These are phyloP conservation scores for Seira musarum DNA, from an alignment of 2,888 invertebrate species.

Conservation along the genomic window DNA sequence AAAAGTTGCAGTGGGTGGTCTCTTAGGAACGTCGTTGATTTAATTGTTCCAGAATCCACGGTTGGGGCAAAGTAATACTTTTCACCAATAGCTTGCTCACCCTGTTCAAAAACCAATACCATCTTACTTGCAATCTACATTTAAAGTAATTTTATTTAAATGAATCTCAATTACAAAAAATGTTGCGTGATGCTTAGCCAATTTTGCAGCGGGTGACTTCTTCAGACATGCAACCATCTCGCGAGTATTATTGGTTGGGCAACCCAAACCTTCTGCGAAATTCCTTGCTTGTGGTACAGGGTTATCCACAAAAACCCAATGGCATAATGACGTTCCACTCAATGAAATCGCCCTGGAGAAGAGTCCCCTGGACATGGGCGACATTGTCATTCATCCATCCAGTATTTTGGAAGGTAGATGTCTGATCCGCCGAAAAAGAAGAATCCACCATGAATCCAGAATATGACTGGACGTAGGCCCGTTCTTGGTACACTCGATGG, in stretches of 20 bases:
- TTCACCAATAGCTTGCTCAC: too few species aligned
- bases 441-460: not conserved
- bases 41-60: not conserved
- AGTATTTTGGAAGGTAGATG: not conserved
- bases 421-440: not conserved
- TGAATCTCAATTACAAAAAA: not conserved
- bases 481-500: too few species aligned
- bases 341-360: constrained; percentile 15
- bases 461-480: too few species aligned
- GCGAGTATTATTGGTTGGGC: not conserved
- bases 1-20: not conserved
- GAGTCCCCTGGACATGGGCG: not conserved
- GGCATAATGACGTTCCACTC: not conserved
- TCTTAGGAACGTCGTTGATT: not conserved
- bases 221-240: constrained; percentile 14
- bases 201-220: not conserved
- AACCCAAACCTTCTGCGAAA: not conserved
- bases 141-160: not conserved
- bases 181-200: not conserved
- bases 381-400: not conserved
- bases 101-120: too few species aligned
- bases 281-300: not conserved
- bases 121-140: too few species aligned
- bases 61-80: constrained; percentile 16
- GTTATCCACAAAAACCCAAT: constrained; percentile 4